phyloP scores from a whole-genome alignment of 64 coral and sea anemone genomes.

The Trachythela sp. region DNA sequence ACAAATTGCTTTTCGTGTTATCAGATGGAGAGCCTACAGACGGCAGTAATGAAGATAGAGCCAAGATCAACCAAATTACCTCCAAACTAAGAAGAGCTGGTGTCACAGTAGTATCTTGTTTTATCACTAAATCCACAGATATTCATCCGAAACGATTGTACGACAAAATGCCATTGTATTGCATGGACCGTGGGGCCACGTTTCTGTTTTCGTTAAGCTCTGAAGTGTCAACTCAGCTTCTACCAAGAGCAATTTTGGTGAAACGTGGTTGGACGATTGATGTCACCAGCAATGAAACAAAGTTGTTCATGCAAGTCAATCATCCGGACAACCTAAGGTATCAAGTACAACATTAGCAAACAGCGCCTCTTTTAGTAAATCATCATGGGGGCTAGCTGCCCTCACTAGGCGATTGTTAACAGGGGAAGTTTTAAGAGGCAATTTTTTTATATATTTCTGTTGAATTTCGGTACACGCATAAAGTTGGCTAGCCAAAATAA shows the following conservation, averaged over 20 bases:
- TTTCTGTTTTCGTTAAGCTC: conserved; percentile 47
- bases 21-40: conserved; percentile 43
- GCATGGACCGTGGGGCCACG: background rate
- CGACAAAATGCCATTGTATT: background rate
- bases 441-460: no score
- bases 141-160: conserved; percentile 28
- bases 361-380: no score
- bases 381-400: no score
- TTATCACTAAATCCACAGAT: no score
- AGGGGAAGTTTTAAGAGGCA: no score
- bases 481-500: no score
- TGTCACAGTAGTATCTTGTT: no score
- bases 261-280: conserved; percentile 50
- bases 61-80: background rate
- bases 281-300: conserved; percentile 12
- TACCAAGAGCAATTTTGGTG: conserved; percentile 50
- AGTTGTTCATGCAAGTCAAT: background rate
- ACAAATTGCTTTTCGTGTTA: conserved; percentile 36
- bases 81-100: no score
- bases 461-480: no score
- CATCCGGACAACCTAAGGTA: conserved; percentile 42
- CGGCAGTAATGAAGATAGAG: background rate
- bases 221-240: background rate
- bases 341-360: no score
- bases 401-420: no score